Percentiles rank a stretch among this genome's conserved stretches.
Conservation (phyloP, 2,888 invertebrate genomes). For the Sialis fuliginosa region DNA sequence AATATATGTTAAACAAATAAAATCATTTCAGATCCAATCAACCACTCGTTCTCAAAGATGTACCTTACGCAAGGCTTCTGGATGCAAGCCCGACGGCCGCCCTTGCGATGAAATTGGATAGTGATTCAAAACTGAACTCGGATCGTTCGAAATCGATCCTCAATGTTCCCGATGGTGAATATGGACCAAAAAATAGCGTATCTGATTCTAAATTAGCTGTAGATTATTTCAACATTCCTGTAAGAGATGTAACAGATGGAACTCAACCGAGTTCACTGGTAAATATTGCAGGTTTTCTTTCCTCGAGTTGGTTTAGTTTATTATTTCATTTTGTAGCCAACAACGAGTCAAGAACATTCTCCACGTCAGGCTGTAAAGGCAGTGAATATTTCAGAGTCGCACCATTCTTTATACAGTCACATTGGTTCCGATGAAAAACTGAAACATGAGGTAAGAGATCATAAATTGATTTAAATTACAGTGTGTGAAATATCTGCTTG, state of each 20-base stretch:
- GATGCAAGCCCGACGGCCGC: slow-evolving; percentile 40
- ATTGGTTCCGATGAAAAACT: slow-evolving; percentile 38
- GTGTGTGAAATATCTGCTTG: no score
- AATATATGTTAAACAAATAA: not conserved
- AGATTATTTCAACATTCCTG: slow-evolving; percentile 41
- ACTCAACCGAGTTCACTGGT: not conserved
- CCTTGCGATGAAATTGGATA: slow-evolving; percentile 38
- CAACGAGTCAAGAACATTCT: slow-evolving; percentile 10
- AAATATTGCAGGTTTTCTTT: not conserved
- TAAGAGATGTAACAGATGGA: slow-evolving; percentile 14
- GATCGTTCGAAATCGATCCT: slow-evolving; percentile 26
- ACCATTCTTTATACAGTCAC: slow-evolving; percentile 43
- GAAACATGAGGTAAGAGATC: slow-evolving; percentile 29
- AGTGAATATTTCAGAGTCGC: slow-evolving; percentile 45
- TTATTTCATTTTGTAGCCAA: slow-evolving; percentile 9
- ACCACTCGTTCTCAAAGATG: slow-evolving; percentile 28
- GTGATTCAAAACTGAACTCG: slow-evolving; percentile 49
- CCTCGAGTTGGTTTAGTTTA: no score
- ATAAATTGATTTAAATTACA: no score
- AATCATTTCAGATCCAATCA: slow-evolving; percentile 5
- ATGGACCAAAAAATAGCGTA: slow-evolving; percentile 58
- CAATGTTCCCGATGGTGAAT: slow-evolving; percentile 27
- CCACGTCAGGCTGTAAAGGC: slow-evolving; percentile 30
- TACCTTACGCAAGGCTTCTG: slow-evolving; percentile 64
- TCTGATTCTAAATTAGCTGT: slow-evolving; percentile 74